phyloP scores from a whole-genome alignment of 2,888 invertebrate species.

The Copidosoma aretas region DNA sequence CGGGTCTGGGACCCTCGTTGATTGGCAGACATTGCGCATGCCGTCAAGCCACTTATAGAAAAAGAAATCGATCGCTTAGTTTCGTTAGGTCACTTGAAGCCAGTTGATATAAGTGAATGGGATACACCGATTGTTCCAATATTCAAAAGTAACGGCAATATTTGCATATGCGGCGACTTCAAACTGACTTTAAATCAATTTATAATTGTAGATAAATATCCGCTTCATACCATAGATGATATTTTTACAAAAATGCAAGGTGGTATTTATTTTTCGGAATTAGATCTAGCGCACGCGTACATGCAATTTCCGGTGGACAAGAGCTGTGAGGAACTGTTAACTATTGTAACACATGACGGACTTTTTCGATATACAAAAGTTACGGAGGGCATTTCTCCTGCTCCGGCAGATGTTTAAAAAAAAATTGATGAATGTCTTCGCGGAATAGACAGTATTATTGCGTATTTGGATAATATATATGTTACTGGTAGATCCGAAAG shows the following conservation, averaged over 20 bases:
- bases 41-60: not conserved
- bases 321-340: not conserved
- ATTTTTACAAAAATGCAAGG: not conserved
- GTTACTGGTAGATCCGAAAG: not conserved
- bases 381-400: not conserved
- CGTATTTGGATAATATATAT: no score
- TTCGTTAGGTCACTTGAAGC: not conserved
- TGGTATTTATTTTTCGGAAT: not conserved
- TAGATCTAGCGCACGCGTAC: not conserved
- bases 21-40: not conserved
- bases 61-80: not conserved
- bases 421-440: not conserved
- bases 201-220: not conserved
- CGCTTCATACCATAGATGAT: not conserved
- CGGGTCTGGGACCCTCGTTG: not conserved
- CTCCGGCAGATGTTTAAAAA: not conserved
- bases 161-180: not conserved
- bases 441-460: not conserved
- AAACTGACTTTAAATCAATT: not conserved
- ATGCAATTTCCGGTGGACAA: not conserved
- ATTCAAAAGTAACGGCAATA: not conserved
- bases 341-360: not conserved
- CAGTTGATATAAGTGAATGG: not conserved
- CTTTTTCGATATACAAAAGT: constrained; percentile 1
- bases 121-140: constrained; percentile 1